Conservation (phyloP, 2,113 vertebrate genomes). For the Zapus hudsonius region DNA sequence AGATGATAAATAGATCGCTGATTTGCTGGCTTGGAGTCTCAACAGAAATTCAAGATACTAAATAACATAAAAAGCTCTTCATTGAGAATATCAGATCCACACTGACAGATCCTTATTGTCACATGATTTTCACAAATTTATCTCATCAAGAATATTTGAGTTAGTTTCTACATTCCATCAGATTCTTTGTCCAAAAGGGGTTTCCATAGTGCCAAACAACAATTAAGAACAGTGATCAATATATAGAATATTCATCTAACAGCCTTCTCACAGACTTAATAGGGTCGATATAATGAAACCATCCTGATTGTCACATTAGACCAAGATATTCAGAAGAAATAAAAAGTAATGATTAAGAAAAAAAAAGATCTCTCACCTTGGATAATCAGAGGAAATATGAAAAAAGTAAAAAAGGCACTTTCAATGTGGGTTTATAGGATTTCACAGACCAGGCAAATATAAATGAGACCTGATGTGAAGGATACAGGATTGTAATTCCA, state of each 20-base stretch:
- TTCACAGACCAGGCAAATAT: neutral
- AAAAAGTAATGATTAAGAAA: slow-evolving; percentile 21
- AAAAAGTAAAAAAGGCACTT: slow-evolving; percentile 10
- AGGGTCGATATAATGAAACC: neutral
- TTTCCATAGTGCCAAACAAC: slow-evolving; percentile 59
- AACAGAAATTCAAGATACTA: slow-evolving; percentile 75
- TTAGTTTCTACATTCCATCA: slow-evolving; percentile 66
- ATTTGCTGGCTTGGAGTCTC: slow-evolving; percentile 69
- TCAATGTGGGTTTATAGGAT: neutral
- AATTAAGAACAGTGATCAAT: neutral
- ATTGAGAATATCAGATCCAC: slow-evolving; percentile 55
- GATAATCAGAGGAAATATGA: neutral
- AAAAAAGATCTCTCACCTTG: slow-evolving; percentile 62
- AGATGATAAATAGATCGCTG: neutral
- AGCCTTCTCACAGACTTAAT: neutral
- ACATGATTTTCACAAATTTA: slow-evolving; percentile 78
- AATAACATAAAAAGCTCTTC: slow-evolving; percentile 81
- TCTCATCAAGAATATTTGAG: slow-evolving; percentile 77
- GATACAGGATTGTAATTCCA: neutral
- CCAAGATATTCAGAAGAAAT: neutral
- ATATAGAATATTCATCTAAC: neutral
- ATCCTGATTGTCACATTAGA: neutral
- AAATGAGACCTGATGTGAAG: neutral
- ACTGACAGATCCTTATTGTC: slow-evolving; percentile 62
- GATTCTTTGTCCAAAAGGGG: slow-evolving; percentile 54